Base-by-base conservation (phyloP, 1,140 invertebrate species). In the Temnothorax curvispinosus region DNA sequence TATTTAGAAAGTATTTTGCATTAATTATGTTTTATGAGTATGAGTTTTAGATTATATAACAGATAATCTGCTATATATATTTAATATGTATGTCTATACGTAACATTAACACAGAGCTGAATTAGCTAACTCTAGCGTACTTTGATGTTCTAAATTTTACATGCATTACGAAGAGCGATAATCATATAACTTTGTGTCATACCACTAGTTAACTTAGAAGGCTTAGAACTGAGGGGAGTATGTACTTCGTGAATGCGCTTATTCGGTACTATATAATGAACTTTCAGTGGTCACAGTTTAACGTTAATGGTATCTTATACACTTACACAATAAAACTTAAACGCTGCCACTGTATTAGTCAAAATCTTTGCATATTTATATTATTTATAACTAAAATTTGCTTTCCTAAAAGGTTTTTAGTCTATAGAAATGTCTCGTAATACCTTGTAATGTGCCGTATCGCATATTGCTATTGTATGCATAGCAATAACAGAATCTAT, bases 121-220 rank as follows among this genome's bases (percentile, higher is more conserved):
- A 80, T 27, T 69, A 54, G 44, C 44, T 67, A 72, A 82, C 27
- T 74, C 27, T 41, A 44, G 15, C 44, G 18, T 72, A 58, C 11
- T 82, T 52, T 82, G 38, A 41, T 82, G 60, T 44, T 74, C 52
- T 35, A 62, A 27, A n/a, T 74, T 72, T 82, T 82, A 72, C 74
- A 72, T 58, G 41, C n/a, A 27, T 74, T 82, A 60, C 41, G 18
- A 74, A 72, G 27, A 72, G 32, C 52, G 67, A 58, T 82, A 72
- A 82, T 82, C 80, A 74, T 47, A 56, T 74, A 82, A 82, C 67
- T 82, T 82, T 72, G 80, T 72, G 80, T 82, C 80, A 82, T 58
- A 58, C 67, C 21, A 27, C 27, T 58, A 58, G 67, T 82, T 82
- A 74, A 82, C 80, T 82, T 82, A 44, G 65, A 82, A 82, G 32